Evolutionary conservation across 2,888 invertebrate genomes (phyloP).

Genomic region (Torymus auratus): DNA sequence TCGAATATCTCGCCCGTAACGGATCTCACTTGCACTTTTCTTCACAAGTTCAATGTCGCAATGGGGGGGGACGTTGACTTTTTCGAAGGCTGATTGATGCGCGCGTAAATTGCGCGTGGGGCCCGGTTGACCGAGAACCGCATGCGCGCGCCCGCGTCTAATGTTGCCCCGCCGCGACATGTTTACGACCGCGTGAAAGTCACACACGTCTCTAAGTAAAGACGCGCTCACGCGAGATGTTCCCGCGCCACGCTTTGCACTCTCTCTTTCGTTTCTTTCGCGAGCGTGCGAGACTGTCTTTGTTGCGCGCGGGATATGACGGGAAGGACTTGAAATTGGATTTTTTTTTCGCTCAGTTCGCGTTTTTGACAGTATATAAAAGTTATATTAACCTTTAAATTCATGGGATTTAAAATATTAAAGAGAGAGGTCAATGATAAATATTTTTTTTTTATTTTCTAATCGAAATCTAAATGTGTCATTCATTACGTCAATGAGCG

Average conservation of each 20-base stretch:
- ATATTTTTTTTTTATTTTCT: too few relatives aligned
- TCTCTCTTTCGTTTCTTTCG: conserved; percentile 39
- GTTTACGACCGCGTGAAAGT: conserved; percentile 56
- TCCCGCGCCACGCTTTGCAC: conserved; percentile 22
- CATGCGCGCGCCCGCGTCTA: conserved; percentile 25
- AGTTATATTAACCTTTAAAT: too few relatives aligned
- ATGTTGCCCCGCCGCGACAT: conserved; percentile 45
- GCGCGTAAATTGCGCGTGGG: conserved; percentile 31
- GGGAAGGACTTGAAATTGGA: too few relatives aligned
- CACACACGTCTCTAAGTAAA: conserved; percentile 30
- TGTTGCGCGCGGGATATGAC: neutral
- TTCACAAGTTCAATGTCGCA: conserved; percentile 51
- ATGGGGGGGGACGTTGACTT: neutral
- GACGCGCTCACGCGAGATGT: conserved; percentile 20
- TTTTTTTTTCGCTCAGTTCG: neutral
- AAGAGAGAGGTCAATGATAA: too few relatives aligned
- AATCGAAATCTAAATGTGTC: too few relatives aligned
- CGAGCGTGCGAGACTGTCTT: neutral
- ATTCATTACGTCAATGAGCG: too few relatives aligned
- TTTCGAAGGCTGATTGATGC: conserved; percentile 52
- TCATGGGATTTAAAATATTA: too few relatives aligned
- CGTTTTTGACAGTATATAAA: neutral
- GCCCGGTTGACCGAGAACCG: conserved; percentile 28
- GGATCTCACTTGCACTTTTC: neutral
- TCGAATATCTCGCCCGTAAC: conserved; percentile 1